Conservation (phyloP, 2,797 vertebrate genomes). For the Tympanoctomys barrerae region DNA sequence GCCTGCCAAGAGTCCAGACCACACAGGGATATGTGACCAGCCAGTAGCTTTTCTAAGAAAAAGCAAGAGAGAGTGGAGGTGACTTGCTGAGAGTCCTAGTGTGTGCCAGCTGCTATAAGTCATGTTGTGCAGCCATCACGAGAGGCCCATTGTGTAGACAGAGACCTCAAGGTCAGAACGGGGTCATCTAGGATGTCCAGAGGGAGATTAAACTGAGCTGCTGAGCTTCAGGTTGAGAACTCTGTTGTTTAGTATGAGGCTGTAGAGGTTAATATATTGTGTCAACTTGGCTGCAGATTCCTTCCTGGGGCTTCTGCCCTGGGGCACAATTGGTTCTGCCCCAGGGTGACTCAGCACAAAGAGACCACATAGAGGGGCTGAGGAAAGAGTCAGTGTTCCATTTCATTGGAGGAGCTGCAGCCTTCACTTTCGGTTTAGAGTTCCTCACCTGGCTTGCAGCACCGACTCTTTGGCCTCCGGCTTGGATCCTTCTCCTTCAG, state of each 20-base stretch:
- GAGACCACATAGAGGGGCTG: no score
- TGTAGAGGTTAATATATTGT: no score
- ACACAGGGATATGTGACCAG: not conserved
- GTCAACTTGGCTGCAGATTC: no score
- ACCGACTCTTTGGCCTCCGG: no score
- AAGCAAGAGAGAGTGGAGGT: not conserved
- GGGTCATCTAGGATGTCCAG: not conserved
- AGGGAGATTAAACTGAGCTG: not conserved
- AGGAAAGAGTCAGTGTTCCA: no score
- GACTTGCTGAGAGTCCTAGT: not conserved
- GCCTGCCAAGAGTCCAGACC: not conserved
- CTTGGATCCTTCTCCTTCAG: no score
- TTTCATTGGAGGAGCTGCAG: no score
- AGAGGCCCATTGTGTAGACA: not conserved
- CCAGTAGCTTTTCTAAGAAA: not conserved
- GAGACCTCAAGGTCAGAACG: not conserved
- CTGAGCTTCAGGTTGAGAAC: not conserved
- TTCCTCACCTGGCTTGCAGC: no score
- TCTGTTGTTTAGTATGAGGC: not conserved
- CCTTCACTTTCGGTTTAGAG: no score
- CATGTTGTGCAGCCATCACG: not conserved
- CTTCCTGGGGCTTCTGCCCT: no score
- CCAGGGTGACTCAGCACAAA: no score
- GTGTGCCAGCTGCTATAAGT: not conserved
- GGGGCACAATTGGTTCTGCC: no score